Evolutionary conservation across 2,888 invertebrate genomes (phyloP), one percentile per base, ranked within the genome.

Genomic region (Drosophila neotestacea): DNA sequence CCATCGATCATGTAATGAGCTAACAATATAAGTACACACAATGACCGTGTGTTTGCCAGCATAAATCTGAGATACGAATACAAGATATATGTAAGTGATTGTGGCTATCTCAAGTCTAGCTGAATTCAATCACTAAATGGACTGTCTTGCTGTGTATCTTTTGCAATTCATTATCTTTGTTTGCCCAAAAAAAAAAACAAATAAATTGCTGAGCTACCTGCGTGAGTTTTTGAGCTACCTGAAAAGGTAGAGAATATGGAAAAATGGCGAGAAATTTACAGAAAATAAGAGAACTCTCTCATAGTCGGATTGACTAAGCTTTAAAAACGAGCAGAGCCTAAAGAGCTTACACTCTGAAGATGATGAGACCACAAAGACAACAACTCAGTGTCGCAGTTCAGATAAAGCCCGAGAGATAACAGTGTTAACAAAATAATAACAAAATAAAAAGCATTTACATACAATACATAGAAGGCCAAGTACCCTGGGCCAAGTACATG

Each of bases 351-450:
- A 60, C 38, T 54, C 13, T 13, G 56, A 28, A 47, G 66, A 70
- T 70, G 70, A 64, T 76, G 63, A 72, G 64, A 32, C 54, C 58
- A 48, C 70, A 81, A 65, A 51, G 59, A 55, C 78, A 63, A 51
- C 66, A 62, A 64, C 60, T 64, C 73, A 47, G 68, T 48, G 70
- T 62, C 70, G 42, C 68, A 50, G 59, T 39, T 59, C 63, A 66
- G 73, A 80, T 78, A 70, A 80, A 73, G 68, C 58, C 78, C 69
- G 38, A 10, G 60, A 85, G 81, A 79, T 85, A 78, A 76, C 68
- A 81, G 81, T 76, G 84, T 76, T 87, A 87, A 81, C 83, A 75
- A 87, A 85, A 85, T 87, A 85, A 85, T 85, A 85, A 87, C 77
- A 81, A 67, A 86, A 84, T 84, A 84, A 85, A 88, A 85, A 75